These are phyloP conservation scores for Amblyopsis rosae DNA, from an alignment of 2,113 vertebrate genomes.

Conservation along the genomic window DNA sequence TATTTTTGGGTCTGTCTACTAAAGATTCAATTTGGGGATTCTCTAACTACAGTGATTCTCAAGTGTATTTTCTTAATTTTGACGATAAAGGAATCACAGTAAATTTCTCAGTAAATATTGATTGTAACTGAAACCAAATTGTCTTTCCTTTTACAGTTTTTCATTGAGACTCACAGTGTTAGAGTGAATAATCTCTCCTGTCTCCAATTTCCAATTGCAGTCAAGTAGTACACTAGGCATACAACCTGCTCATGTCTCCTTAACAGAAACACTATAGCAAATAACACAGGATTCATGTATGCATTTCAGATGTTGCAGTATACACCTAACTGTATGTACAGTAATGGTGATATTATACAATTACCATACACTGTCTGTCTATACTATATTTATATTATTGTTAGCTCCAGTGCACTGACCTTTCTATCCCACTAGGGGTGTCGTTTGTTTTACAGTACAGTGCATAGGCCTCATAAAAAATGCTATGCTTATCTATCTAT, in stretches of 20 bases:
- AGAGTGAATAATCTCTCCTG: conserved; percentile 46
- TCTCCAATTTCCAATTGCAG: conserved; percentile 45
- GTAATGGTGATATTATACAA: conserved; percentile 20
- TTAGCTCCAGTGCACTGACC: conserved; percentile 14
- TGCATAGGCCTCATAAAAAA: conserved; percentile 13
- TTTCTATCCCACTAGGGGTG: conserved; percentile 30
- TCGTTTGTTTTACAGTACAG: conserved; percentile 27
- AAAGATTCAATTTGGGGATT: conserved; percentile 57
- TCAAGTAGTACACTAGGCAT: conserved; percentile 27
- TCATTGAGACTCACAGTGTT: conserved; percentile 66
- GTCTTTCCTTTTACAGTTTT: background rate
- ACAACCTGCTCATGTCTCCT: conserved; percentile 35
- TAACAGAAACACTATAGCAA: conserved; percentile 24
- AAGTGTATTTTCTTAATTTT: conserved; percentile 42
- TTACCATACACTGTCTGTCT: conserved; percentile 16
- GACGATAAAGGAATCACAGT: conserved; percentile 17
- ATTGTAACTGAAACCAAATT: conserved; percentile 11
- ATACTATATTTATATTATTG: background rate
- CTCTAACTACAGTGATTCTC: conserved; percentile 70
- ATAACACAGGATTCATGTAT: conserved; percentile 14
- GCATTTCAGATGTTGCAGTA: conserved; percentile 17
- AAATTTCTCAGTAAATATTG: background rate
- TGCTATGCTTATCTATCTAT: conserved; percentile 42
- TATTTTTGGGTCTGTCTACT: conserved; percentile 69
- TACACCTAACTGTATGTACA: background rate